phyloP scores from a whole-genome alignment of 2,888 invertebrate genomes.

The Fragum fragum region DNA sequence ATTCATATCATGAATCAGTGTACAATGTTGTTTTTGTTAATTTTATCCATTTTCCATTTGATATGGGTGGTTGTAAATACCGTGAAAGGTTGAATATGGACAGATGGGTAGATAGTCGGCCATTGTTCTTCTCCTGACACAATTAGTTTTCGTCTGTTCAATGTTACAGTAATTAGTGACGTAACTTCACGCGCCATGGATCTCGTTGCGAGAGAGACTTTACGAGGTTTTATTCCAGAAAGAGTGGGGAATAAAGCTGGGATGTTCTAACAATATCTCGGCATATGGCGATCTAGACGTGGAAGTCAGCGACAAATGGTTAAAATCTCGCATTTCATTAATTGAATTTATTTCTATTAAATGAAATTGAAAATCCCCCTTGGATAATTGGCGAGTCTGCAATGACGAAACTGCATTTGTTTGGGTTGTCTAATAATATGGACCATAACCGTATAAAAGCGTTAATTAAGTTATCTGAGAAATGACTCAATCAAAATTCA shows the following conservation, averaged over 20 bases:
- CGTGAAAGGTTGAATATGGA: slow-evolving; percentile 34
- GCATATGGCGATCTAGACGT: slow-evolving; percentile 58
- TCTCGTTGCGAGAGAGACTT: slow-evolving; percentile 61
- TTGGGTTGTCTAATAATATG: slow-evolving; percentile 29
- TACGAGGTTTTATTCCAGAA: slow-evolving; percentile 40
- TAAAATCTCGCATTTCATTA: slow-evolving; percentile 65
- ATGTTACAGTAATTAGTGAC: slow-evolving; percentile 69
- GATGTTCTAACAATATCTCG: slow-evolving; percentile 51
- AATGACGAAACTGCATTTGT: slow-evolving; percentile 26
- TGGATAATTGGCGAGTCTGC: slow-evolving; percentile 40
- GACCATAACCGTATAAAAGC: slow-evolving; percentile 26
- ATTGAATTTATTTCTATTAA: slow-evolving; percentile 69
- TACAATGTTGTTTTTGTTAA: too few species aligned
- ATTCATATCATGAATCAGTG: too few species aligned
- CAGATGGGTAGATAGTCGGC: slow-evolving; percentile 62
- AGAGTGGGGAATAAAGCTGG: slow-evolving; percentile 15
- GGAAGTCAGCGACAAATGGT: slow-evolving; percentile 47
- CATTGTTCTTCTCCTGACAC: slow-evolving; percentile 49
- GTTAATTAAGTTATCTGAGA: slow-evolving; percentile 26
- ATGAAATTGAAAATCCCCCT: slow-evolving; percentile 59
- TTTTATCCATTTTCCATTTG: too few species aligned
- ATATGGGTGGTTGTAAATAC: too few species aligned
- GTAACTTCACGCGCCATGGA: slow-evolving; percentile 70
- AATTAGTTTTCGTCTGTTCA: slow-evolving; percentile 54
- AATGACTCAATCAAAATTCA: slow-evolving; percentile 28